Base-by-base conservation (phyloP, 1,140 invertebrate species). In the Drosophila miranda region DNA sequence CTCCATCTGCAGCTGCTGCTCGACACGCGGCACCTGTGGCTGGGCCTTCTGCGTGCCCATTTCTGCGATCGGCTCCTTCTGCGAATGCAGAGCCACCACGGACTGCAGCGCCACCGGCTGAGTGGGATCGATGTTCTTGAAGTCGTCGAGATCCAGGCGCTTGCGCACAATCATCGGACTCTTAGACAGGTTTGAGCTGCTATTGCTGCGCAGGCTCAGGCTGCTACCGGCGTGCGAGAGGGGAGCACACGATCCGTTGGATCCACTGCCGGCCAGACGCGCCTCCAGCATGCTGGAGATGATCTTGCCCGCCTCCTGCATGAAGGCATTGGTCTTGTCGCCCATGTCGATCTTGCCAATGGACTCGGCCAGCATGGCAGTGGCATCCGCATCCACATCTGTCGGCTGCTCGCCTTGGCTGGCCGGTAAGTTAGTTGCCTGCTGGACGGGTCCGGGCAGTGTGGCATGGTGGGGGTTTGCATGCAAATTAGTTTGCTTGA, bases 281-380 rank as follows among this genome's bases (percentile, higher is more conserved):
- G 86, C 75, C 59, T 90, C 90, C 43, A 91, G 42, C 90, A 91
- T 91, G 41, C 79, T 89, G 23, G 87, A 86, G 9, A 91, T 90
- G 23, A 91, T 89, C 51, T 91, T 91, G 13, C 89, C 80, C 0
- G 90, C 88, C 23, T 91, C 88, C 41, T 87, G 64, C 76, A 89
- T 89, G n/a, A 90, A 90, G 14, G 87, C 89, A 6, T 89, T 71
- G n/a, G 81, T 90, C n/a, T 90, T 87, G n/a, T 82, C 68, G 21
- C 86, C 82, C 72, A 89, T 90, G 28, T 89, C 71, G n/a, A 91
- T 84, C 52, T 64, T 72, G 28, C 83, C 75, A 42, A 90, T 54
- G 13, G 89, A 90, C 6, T 88, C 76, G 30, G 84, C 67, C 9
- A 91, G 42, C 79, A 91, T 73, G 4, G 80, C 73, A 0, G 88